Evolutionary conservation across 2,888 invertebrate species (phyloP).

Genomic region (Drosophila mimetica): DNA sequence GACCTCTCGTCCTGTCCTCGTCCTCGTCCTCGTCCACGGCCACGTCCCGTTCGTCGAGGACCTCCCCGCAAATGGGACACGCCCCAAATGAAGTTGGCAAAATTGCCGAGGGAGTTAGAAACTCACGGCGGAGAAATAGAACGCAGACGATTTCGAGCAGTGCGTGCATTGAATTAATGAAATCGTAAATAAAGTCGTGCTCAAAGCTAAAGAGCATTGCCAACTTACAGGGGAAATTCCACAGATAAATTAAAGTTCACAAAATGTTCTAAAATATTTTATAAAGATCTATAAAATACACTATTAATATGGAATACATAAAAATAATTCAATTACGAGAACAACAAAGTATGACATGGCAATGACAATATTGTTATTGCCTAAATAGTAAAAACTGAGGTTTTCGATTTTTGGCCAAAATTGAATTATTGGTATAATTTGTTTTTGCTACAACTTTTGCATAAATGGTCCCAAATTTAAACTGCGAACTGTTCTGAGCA

Average conservation of each 20-base stretch:
- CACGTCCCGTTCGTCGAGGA: background rate
- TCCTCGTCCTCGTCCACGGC: background rate
- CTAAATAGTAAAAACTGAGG: too few relatives aligned
- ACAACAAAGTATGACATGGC: too few relatives aligned
- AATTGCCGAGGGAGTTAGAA: constrained; percentile 9
- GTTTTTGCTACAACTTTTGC: background rate
- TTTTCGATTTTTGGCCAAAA: too few relatives aligned
- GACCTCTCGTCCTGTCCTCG: constrained; percentile 3
- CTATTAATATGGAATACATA: too few relatives aligned
- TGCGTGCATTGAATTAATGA: constrained; percentile 71
- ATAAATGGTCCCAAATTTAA: background rate
- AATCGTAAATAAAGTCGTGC: constrained; percentile 57
- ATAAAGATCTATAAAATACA: too few relatives aligned
- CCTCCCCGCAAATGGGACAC: constrained; percentile 34
- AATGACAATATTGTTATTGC: too few relatives aligned
- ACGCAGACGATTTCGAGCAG: constrained; percentile 49
- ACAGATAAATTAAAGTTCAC: too few relatives aligned
- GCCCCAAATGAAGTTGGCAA: constrained; percentile 51
- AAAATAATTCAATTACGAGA: too few relatives aligned
- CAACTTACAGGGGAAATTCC: constrained; percentile 5
- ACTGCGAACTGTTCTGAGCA: background rate
- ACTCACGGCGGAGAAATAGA: background rate
- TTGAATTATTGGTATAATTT: too few relatives aligned
- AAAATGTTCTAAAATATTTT: background rate
- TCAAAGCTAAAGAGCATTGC: constrained; percentile 1